These are phyloP conservation scores for Tenrec ecaudatus DNA, from an alignment of 2,113 vertebrate species.

Conservation along the genomic window DNA sequence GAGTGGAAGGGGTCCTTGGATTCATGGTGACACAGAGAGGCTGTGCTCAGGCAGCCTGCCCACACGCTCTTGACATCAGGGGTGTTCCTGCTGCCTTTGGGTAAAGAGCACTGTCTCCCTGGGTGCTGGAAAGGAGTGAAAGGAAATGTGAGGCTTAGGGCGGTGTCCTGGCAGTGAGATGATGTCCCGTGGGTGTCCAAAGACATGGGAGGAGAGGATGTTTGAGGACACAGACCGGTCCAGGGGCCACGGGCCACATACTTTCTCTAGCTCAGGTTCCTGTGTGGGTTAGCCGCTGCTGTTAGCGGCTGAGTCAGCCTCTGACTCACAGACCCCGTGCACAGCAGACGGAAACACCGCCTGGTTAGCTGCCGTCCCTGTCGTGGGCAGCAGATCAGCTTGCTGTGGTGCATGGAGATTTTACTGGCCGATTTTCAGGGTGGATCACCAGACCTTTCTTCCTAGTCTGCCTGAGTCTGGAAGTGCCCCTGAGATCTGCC, in stretches of 20 bases:
- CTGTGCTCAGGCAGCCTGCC: constrained; percentile 12
- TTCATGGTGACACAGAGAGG: constrained; percentile 79
- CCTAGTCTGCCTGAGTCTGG: not conserved
- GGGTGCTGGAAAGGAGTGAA: constrained; percentile 52
- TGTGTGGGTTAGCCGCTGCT: not conserved
- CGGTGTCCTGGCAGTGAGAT: not conserved
- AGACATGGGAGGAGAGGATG: not conserved
- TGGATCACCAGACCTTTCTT: not conserved
- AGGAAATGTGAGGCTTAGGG: constrained; percentile 30
- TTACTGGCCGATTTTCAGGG: not conserved
- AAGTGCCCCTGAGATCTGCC: not conserved
- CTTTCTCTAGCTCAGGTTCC: not conserved
- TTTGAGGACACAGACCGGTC: not conserved
- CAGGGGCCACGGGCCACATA: not conserved
- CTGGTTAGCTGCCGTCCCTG: not conserved
- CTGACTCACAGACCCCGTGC: not conserved
- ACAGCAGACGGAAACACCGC: not conserved
- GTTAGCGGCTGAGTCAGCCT: not conserved
- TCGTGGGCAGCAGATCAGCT: not conserved
- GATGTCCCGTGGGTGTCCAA: not conserved
- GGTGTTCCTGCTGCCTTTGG: constrained; percentile 16
- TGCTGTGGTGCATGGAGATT: not conserved
- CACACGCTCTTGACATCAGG: constrained; percentile 29
- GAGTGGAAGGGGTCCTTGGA: constrained; percentile 81
- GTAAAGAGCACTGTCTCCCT: not conserved